Evolutionary conservation across 2,113 vertebrate species (phyloP), one percentile per base, ranked within the genome.

Genomic region (Trematomus loennbergii): DNA sequence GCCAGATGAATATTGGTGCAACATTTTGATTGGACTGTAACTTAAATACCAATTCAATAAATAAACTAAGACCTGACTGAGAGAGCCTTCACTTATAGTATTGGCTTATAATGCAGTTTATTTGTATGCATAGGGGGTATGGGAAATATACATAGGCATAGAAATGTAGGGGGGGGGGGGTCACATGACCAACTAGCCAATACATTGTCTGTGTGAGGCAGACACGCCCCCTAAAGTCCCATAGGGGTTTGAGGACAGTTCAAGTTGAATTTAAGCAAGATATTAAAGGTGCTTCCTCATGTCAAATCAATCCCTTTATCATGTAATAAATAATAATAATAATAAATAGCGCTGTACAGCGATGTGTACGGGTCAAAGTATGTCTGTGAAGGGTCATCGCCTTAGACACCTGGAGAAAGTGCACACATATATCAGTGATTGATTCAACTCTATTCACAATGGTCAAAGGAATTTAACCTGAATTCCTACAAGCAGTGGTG

Each of bases 191-290:
- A 75, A 29, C 25, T 75, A 22, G 61, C 63, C 61, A 50, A 75
- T 73, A 88, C 86, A 25, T 25, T 25, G 78, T 40, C 72, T 10
- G 46, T 64, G 84, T 55, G 49, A 52, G 25, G 12, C 59, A 20
- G 89, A 79, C 88, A 91, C 85, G 80, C 88, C 90, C 87, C 91
- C 69, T 83, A 17, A 84, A 76, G 52, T 58, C 72, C 72, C n/a
- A 17, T n/a, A 29, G 17, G 29, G 60, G 61, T 59, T 9, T 12
- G 59, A 75, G 43, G 57, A 65, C 53, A 58, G 50, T 29, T 22
- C 43, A 53, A 22, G 4, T 16, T 17, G 10, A 71, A 18, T 40
- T 29, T 60, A 1, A 45, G 17, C 11, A 33, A 53, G 48, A 65
- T 13, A 55, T 48, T 2, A 61, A 3, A 36, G 25, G 45, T 8